Evolutionary conservation across 2,888 invertebrate species (phyloP).

Genomic region (Ellobium chinense): DNA sequence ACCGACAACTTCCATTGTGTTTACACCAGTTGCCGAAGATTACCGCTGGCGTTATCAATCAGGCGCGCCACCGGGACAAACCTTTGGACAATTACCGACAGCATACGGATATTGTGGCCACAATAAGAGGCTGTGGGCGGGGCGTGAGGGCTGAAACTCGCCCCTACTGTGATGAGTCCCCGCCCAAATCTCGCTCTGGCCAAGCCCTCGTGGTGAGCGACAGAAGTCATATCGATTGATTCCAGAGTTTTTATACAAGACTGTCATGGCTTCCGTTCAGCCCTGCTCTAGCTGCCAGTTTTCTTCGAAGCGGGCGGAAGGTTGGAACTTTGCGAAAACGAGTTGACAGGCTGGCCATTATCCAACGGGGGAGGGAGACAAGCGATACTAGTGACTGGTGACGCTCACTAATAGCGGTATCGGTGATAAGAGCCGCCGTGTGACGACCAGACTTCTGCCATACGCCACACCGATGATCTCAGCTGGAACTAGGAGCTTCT

Average conservation of each 20-base stretch:
- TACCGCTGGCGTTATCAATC: constrained; percentile 49
- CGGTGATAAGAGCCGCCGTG: background rate
- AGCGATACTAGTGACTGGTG: background rate
- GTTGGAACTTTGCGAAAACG: constrained; percentile 7
- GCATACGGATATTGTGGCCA: constrained; percentile 21
- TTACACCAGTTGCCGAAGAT: constrained; percentile 50
- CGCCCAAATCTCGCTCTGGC: background rate
- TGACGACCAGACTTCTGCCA: no score
- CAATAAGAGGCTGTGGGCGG: constrained; percentile 37
- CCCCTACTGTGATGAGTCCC: background rate
- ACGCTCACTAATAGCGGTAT: background rate
- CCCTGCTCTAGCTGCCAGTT: background rate
- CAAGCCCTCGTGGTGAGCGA: constrained; percentile 17
- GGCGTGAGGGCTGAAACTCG: constrained; percentile 16
- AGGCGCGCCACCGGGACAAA: constrained; percentile 38
- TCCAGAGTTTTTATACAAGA: background rate
- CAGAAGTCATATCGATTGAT: constrained; percentile 23
- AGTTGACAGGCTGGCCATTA: constrained; percentile 24
- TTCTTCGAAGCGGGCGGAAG: constrained; percentile 18
- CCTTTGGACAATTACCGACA: constrained; percentile 40
- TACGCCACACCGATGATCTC: no score
- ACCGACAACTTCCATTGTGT: constrained; percentile 23
- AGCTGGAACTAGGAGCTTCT: no score
- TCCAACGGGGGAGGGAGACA: background rate
- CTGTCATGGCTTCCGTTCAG: background rate